Percentiles rank a stretch among this genome's conserved stretches.
phyloP scores from a whole-genome alignment of 2,113 vertebrate species.

The Ceyx margarethae region DNA sequence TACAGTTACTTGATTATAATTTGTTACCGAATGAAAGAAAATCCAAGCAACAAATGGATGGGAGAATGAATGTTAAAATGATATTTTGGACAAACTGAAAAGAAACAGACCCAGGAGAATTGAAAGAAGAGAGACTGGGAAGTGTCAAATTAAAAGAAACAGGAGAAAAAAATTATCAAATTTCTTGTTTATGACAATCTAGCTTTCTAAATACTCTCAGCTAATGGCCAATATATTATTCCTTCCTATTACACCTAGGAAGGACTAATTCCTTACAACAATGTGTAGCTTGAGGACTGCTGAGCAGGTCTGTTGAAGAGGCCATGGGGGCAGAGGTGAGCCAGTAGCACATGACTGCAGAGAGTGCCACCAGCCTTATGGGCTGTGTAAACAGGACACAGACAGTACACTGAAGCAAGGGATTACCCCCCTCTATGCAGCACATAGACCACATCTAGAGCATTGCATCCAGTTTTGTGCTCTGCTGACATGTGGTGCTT shows the following conservation, averaged over 20 bases:
- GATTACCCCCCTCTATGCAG: fast-evolving
- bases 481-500: fast-evolving
- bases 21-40: not conserved
- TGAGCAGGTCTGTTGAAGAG: not conserved
- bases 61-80: not conserved
- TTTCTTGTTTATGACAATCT: not conserved
- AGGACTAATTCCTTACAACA: not conserved
- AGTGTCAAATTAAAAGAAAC: not conserved
- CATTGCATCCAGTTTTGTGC: not conserved
- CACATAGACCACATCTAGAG: not conserved
- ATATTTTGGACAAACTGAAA: not conserved
- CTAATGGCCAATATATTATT: not conserved
- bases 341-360: fast-evolving
- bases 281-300: not conserved
- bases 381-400: fast-evolving
- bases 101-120: not conserved
- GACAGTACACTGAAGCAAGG: not conserved
- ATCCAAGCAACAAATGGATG: not conserved
- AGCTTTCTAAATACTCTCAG: not conserved
- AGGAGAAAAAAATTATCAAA: not conserved
- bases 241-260: not conserved
- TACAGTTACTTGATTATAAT: not conserved
- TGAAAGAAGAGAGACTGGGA: not conserved
- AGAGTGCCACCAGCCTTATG: not conserved
- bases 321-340: not conserved